Evolutionary conservation across 1,140 invertebrate genomes (phyloP).

Genomic region (Oryzaephilus surinamensis): DNA sequence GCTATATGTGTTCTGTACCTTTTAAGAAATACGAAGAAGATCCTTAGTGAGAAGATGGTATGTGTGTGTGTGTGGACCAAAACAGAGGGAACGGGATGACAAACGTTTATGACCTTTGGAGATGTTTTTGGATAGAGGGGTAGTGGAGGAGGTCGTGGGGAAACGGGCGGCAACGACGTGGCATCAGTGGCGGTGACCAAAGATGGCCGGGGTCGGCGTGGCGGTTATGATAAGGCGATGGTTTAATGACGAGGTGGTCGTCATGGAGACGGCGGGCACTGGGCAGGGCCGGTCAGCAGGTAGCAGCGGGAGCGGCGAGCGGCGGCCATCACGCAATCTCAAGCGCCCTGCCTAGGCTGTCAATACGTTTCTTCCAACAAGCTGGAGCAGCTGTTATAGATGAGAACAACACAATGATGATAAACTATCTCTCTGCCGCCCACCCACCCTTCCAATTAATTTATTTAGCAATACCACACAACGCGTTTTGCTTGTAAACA

Average conservation of each 20-base stretch:
- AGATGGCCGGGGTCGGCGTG: constrained; percentile 37
- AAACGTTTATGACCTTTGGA: too few species aligned
- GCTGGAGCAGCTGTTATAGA: too few species aligned
- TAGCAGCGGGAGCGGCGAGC: constrained; percentile 26
- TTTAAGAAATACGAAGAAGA: too few species aligned
- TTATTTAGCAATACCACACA: too few species aligned
- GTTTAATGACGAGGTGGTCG: constrained; percentile 41
- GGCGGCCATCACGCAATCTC: constrained; percentile 37
- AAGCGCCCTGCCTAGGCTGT: constrained; percentile 26
- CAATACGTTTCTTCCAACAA: constrained; percentile 12
- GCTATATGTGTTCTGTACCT: too few species aligned
- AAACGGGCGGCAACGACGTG: too few species aligned
- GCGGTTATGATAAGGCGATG: constrained; percentile 43
- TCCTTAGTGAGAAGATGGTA: too few species aligned
- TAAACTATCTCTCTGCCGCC: background rate
- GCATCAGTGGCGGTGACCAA: constrained; percentile 38
- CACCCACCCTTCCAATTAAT: too few species aligned
- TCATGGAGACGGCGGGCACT: constrained; percentile 37
- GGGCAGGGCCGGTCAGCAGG: constrained; percentile 36
- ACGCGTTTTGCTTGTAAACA: too few species aligned
- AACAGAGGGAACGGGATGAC: constrained; percentile 21
- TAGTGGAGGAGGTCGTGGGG: constrained; percentile 13
- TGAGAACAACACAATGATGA: too few species aligned
- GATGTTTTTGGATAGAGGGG: too few species aligned
- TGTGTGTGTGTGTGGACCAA: background rate